phyloP scores from a whole-genome alignment of 2,113 vertebrate species.

The Xenopus tropicalis region DNA sequence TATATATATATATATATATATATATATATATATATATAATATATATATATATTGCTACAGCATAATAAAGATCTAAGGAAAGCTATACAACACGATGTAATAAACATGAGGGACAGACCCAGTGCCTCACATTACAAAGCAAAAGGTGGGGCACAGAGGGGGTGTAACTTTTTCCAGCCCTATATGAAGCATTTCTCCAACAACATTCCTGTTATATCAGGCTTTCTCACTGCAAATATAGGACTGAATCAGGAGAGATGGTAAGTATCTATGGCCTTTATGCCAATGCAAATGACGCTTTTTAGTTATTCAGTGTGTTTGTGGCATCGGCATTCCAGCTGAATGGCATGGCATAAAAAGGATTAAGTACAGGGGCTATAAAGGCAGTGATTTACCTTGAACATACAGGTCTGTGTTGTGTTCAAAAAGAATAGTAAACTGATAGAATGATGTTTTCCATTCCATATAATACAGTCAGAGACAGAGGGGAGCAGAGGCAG shows the following conservation, averaged over 20 bases:
- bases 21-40: too few relatives aligned
- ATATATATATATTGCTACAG: too few relatives aligned
- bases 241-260: conserved; percentile 9
- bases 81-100: too few relatives aligned
- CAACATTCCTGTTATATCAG: background rate
- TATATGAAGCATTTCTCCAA: conserved; percentile 20
- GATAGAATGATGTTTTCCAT: too few relatives aligned
- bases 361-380: too few relatives aligned
- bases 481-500: too few relatives aligned
- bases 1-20: too few relatives aligned
- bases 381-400: background rate
- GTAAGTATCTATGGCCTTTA: conserved; percentile 13
- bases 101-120: background rate
- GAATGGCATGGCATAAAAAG: too few relatives aligned
- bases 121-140: conserved; percentile 15
- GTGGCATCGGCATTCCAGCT: background rate
- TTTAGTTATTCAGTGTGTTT: too few relatives aligned
- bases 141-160: conserved; percentile 26
- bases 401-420: background rate
- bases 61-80: too few relatives aligned
- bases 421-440: background rate
- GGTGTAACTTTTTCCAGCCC: conserved; percentile 1
- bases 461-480: too few relatives aligned
- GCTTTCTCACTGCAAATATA: background rate
- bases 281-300: background rate